Conservation (phyloP, 1,140 invertebrate genomes). For the Epicauta chinensis region DNA sequence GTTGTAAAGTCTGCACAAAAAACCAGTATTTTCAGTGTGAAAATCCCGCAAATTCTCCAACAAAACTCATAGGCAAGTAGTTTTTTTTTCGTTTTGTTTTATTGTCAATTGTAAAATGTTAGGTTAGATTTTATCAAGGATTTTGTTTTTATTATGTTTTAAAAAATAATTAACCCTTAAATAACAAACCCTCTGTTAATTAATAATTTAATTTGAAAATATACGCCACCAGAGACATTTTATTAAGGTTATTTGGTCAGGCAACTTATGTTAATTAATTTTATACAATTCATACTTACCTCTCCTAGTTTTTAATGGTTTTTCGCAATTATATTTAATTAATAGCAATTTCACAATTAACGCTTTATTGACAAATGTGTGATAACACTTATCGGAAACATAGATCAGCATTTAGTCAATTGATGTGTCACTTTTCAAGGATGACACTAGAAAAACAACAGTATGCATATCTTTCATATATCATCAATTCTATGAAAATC, state of each 20-base stretch:
- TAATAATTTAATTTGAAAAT: neutral
- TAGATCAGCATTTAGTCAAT: neutral
- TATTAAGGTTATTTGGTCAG: neutral
- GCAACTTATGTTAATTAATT: too few relatives aligned
- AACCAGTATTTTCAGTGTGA: too few relatives aligned
- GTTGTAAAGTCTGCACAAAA: too few relatives aligned
- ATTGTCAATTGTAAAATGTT: too few relatives aligned
- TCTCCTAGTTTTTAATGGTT: constrained; percentile 6
- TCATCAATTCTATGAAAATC: neutral
- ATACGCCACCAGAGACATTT: neutral
- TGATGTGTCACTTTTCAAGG: neutral
- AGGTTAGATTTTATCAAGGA: too few relatives aligned
- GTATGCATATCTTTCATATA: neutral
- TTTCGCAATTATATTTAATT: neutral
- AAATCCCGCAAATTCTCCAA: too few relatives aligned
- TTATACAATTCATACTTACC: neutral
- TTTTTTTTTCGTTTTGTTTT: too few relatives aligned
- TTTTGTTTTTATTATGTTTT: too few relatives aligned
- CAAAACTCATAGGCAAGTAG: too few relatives aligned
- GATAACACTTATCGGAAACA: neutral
- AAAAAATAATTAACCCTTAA: neutral
- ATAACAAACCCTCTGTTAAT: neutral
- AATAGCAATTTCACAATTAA: neutral
- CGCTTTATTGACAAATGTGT: neutral
- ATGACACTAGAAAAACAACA: too few relatives aligned